Conservation (phyloP, 1,140 invertebrate genomes). For the Schmidtea mediterranea region DNA sequence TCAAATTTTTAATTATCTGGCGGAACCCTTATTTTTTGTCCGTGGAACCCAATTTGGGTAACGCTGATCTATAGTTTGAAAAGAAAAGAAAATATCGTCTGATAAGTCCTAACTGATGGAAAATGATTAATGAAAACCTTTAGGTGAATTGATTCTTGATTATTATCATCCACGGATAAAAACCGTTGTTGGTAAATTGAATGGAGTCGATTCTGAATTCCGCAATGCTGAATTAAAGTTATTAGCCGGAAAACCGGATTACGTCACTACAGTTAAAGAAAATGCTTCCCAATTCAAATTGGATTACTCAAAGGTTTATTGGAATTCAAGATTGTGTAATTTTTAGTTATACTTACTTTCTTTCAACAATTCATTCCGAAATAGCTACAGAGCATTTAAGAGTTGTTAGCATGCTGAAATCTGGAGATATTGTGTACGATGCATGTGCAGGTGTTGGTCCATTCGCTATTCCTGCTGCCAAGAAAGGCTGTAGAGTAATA, state of each 20-base stretch:
- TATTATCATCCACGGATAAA: slow-evolving; percentile 13
- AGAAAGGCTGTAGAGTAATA: slow-evolving; percentile 41
- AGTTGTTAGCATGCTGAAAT: slow-evolving; percentile 37
- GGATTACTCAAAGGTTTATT: slow-evolving; percentile 80
- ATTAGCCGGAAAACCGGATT: slow-evolving; percentile 39
- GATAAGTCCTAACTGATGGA: no score
- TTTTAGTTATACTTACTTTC: no score
- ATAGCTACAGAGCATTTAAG: slow-evolving; percentile 58
- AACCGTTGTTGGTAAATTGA: slow-evolving; percentile 68
- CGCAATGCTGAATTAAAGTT: slow-evolving; percentile 73
- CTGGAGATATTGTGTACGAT: slow-evolving; percentile 55
- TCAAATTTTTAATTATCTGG: no score
- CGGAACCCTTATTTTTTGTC: no score
- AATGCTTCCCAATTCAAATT: slow-evolving; percentile 51
- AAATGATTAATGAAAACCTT: no score
- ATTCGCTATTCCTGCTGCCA: slow-evolving; percentile 58
- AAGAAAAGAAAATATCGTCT: no score
- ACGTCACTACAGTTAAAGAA: slow-evolving; percentile 50
- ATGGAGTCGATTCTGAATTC: slow-evolving; percentile 59
- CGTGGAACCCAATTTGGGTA: no score
- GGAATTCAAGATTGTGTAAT: slow-evolving; percentile 56
- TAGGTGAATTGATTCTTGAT: no score
- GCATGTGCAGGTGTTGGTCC: slow-evolving; percentile 83
- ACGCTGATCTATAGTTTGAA: no score
- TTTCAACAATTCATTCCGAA: no score